Evolutionary conservation across 2,797 vertebrate species (phyloP).

Genomic region (Girardinus metallicus): DNA sequence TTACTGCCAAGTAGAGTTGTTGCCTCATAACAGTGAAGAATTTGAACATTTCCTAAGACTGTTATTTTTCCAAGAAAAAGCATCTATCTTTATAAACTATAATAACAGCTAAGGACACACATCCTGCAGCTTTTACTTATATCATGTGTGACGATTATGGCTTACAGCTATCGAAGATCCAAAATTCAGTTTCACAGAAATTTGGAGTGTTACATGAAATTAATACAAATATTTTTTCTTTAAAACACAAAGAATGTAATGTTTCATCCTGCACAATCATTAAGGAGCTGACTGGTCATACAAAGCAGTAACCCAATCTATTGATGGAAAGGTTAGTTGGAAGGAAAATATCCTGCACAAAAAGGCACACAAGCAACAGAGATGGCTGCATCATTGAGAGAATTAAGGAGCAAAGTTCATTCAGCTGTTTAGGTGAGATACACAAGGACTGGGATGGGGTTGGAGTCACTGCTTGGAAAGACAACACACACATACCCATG

Average conservation of each 20-base stretch:
- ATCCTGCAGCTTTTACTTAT: neutral
- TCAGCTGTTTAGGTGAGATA: neutral
- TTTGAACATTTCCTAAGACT: slow-evolving; percentile 25
- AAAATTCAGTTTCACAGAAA: neutral
- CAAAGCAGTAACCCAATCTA: neutral
- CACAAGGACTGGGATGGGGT: neutral
- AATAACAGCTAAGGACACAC: slow-evolving; percentile 7
- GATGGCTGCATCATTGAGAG: neutral
- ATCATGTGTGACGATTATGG: neutral
- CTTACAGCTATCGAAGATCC: neutral
- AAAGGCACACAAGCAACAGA: neutral
- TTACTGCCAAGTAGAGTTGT: slow-evolving; percentile 15
- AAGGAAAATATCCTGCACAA: neutral
- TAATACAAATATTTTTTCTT: neutral
- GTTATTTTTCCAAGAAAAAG: slow-evolving; percentile 14
- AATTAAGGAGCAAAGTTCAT: neutral
- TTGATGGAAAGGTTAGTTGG: neutral
- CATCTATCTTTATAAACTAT: slow-evolving; percentile 18
- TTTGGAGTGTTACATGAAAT: neutral
- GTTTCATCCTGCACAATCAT: neutral
- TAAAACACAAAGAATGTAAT: neutral
- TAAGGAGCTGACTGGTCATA: neutral
- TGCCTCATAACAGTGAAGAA: slow-evolving; percentile 36
- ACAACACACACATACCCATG: neutral
- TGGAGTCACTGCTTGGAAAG: neutral